Evolutionary conservation across 2,797 vertebrate genomes (phyloP).

Genomic region (Dermochelys coriacea): DNA sequence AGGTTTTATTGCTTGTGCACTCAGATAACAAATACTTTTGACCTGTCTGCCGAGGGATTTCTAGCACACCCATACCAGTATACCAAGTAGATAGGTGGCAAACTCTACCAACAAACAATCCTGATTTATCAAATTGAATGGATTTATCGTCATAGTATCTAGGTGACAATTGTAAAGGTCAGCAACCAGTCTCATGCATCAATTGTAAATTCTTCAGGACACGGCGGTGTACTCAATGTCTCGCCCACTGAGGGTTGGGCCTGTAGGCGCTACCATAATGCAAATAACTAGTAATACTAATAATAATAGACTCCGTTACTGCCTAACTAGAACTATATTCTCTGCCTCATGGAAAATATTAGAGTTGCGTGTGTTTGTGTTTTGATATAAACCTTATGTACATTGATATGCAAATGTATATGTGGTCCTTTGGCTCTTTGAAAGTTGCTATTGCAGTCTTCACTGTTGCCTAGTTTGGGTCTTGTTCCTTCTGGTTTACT

Average conservation of each 20-base stretch:
- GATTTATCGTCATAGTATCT: constrained; percentile 1
- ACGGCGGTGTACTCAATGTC: not conserved
- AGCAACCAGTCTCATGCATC: not conserved
- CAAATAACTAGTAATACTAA: not conserved
- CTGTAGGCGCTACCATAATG: not conserved
- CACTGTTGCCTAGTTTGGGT: not conserved
- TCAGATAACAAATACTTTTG: not conserved
- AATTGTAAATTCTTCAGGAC: not conserved
- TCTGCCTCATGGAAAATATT: not conserved
- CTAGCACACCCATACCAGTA: not conserved
- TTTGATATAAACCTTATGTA: not conserved
- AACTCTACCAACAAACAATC: not conserved
- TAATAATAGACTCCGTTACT: accelerated
- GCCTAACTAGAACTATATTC: not conserved
- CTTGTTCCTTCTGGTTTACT: not conserved
- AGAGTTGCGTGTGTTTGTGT: not conserved
- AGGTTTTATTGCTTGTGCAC: not conserved
- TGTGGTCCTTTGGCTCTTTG: not conserved
- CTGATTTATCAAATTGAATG: constrained; percentile 26
- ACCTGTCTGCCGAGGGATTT: not conserved
- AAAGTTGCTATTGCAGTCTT: not conserved
- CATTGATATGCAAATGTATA: not conserved
- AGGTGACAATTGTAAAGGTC: not conserved
- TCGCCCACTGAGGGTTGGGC: not conserved
- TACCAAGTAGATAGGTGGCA: not conserved